Percentiles rank a stretch among this genome's conserved stretches.
These are phyloP conservation scores for Pandion haliaetus DNA, from an alignment of 2,113 vertebrate species.

Conservation along the genomic window DNA sequence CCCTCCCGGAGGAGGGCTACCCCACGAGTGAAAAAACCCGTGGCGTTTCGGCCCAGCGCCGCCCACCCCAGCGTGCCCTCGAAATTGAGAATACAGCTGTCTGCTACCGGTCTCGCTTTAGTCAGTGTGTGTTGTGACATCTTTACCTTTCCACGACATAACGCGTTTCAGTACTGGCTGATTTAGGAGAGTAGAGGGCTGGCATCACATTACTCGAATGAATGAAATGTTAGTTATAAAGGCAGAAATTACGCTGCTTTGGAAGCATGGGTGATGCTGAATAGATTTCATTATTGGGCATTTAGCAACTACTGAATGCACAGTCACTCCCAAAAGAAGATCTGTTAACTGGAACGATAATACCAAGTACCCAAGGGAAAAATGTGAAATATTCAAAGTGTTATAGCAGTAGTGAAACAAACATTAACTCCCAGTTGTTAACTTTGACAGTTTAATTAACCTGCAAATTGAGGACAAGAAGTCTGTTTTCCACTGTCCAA, in stretches of 20 bases:
- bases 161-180: rapidly evolving
- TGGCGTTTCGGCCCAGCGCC: background rate
- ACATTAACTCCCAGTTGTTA: no score
- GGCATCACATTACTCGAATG: rapidly evolving
- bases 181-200: background rate
- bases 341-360: background rate
- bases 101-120: rapidly evolving
- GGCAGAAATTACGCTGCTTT: background rate
- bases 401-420: background rate
- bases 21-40: no score
- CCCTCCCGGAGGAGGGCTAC: background rate
- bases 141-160: background rate
- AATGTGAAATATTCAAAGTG: background rate
- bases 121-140: background rate
- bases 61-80: rapidly evolving
- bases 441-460: background rate
- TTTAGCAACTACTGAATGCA: background rate
- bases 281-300: rapidly evolving
- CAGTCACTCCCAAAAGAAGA: background rate
- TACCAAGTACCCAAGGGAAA: background rate
- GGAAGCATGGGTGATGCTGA: background rate
- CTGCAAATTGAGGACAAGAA: background rate
- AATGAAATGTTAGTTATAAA: background rate
- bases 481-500: background rate
- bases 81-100: rapidly evolving